These are phyloP conservation scores for Lysandra coridon DNA, from an alignment of 2,888 invertebrate species.

Conservation along the genomic window DNA sequence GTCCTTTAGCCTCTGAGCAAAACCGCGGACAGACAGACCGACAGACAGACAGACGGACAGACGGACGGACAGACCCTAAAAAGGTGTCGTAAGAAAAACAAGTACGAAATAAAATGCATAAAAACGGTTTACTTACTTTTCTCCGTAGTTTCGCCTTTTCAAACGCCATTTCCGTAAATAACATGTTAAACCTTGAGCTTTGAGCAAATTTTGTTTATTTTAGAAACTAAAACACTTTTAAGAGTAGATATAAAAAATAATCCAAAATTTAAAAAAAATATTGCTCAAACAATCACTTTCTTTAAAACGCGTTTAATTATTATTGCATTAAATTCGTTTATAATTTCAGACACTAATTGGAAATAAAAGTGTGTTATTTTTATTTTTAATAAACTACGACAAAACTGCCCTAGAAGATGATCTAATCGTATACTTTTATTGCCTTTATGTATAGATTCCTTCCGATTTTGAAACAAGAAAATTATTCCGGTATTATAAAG, in stretches of 20 bases:
- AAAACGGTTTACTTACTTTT: conserved; percentile 43
- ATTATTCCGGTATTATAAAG: not conserved
- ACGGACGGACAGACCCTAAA: no score
- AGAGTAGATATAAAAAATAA: not conserved
- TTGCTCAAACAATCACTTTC: not conserved
- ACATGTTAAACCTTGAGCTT: not conserved
- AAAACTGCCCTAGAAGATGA: not conserved
- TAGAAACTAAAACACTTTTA: not conserved
- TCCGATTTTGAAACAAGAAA: not conserved
- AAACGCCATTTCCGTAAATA: conserved; percentile 47
- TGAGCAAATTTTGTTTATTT: not conserved
- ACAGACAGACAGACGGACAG: no score
- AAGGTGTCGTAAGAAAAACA: not conserved
- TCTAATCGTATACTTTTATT: conserved; percentile 15
- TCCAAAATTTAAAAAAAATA: not conserved
- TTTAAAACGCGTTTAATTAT: not conserved
- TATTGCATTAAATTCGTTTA: not conserved
- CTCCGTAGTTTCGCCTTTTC: conserved; percentile 41
- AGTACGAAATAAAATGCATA: conserved; percentile 16
- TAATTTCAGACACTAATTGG: not conserved
- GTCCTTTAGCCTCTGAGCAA: no score
- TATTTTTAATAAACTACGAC: not conserved
- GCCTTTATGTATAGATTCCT: not conserved
- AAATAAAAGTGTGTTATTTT: not conserved
- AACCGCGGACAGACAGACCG: no score